These are phyloP conservation scores for Lampropteryx suffumata DNA, from an alignment of 2,888 invertebrate species.

Conservation along the genomic window DNA sequence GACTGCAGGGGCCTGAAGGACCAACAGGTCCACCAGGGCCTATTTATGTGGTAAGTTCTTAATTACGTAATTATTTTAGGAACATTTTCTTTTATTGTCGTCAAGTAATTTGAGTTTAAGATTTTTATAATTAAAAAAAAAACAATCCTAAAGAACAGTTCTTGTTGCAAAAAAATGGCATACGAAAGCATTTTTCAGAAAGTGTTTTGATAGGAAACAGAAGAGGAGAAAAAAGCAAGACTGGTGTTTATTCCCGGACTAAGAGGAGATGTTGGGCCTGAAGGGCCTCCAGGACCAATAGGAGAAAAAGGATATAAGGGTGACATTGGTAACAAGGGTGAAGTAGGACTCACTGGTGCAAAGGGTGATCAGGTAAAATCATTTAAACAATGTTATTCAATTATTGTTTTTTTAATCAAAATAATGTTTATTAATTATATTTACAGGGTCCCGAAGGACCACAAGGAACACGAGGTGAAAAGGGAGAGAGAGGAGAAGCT, in stretches of 20 bases:
- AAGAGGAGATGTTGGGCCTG: conserved; percentile 53
- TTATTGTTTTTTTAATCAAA: too few relatives aligned
- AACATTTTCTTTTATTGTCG: too few relatives aligned
- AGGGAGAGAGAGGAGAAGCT: conserved; percentile 65
- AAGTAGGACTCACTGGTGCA: conserved; percentile 79
- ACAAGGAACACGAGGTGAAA: conserved; percentile 54
- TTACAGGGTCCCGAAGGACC: conserved; percentile 46
- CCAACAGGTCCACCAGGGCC: conserved; percentile 84
- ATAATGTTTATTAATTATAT: background rate
- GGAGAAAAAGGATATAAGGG: conserved; percentile 84
- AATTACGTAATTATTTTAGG: background rate
- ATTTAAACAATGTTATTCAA: too few relatives aligned
- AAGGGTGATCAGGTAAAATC: conserved; percentile 61
- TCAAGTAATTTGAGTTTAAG: too few relatives aligned
- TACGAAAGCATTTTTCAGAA: conserved; percentile 40
- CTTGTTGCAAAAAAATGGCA: background rate
- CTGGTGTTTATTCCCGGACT: conserved; percentile 48
- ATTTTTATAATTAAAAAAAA: too few relatives aligned
- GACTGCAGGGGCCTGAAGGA: conserved; percentile 86
- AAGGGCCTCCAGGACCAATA: conserved; percentile 72
- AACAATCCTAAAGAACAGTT: too few relatives aligned
- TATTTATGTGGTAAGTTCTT: conserved; percentile 50
- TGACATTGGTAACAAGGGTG: conserved; percentile 74
- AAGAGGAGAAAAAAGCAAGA: conserved; percentile 42
- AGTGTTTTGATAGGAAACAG: conserved; percentile 60